Base-by-base conservation (phyloP, 2,888 invertebrate genomes). In the Heliconius erato region DNA sequence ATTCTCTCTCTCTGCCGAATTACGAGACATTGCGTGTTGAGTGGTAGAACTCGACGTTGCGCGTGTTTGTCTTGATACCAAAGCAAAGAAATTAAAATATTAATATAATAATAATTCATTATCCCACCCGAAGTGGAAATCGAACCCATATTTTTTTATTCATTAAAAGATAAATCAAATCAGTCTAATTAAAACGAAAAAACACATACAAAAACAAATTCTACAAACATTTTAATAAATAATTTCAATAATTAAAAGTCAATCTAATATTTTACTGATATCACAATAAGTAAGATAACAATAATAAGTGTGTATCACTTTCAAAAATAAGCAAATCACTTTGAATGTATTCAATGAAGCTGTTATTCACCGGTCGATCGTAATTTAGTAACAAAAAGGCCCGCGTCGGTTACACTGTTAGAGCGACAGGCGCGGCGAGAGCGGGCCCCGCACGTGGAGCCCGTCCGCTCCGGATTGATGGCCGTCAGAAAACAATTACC, bases 401-500 rank as follows among this genome's bases (percentile, higher is more conserved):
- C 71, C 63, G 84, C 81, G 83, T 84, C 81, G 81, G 84, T 82
- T 82, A 84, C 79, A 85, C 35, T 79, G 79, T 77, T 78, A 78
- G 74, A 79, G 81, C 84, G 83, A 84, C 83, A 80, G 59, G 82
- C 80, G 79, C 6, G 44, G 44, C 44, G 44, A 44, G 49, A 49
- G 19, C 40, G 40, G 40, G 67, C 40, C 82, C 86, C 89, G 91
- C 92, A 91, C 93, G 92, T 91, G 92, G 85, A 85, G 84, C 84
- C 85, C 83, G 81, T 71, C 79, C 67, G 79, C 78, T 83, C 84
- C 86, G 84, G 89, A 90, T 92, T 93, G 93, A 94, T 91, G 89
- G 90, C 90, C 90, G 92, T 92, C 92, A 91, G 89, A 90, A 94
- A 95, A 95, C 95, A 95, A 95, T 96, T 94, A 94, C 90, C 90